Conservation (phyloP, 1,140 invertebrate species). For the Amyelois transitella region DNA sequence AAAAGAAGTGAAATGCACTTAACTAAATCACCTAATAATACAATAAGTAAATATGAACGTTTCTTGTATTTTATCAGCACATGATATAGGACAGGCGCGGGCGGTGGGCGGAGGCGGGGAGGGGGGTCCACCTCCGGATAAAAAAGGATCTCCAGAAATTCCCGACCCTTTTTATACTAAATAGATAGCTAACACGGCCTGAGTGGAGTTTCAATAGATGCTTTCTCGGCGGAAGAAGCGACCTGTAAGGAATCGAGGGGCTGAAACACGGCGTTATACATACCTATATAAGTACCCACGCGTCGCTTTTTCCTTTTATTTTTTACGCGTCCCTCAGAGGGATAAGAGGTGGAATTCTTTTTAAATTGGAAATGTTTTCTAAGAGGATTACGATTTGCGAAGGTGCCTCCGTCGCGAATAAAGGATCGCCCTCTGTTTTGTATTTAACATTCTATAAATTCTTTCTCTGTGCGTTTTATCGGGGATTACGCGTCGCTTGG, state of each 20-base stretch:
- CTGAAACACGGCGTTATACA: slow-evolving; percentile 50
- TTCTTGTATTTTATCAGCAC: slow-evolving; percentile 2
- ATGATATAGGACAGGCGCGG: slow-evolving; percentile 3
- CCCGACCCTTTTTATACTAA: slow-evolving; percentile 74
- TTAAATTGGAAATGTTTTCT: slow-evolving; percentile 74
- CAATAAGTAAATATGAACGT: slow-evolving; percentile 6
- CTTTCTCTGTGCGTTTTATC: slow-evolving; percentile 12
- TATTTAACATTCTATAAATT: slow-evolving; percentile 34
- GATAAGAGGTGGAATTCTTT: slow-evolving; percentile 71
- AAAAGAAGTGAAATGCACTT: no score
- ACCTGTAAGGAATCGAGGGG: slow-evolving; percentile 69
- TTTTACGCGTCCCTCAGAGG: slow-evolving; percentile 62
- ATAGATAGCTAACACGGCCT: slow-evolving; percentile 73
- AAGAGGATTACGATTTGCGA: slow-evolving; percentile 73
- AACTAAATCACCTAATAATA: not conserved
- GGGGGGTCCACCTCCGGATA: slow-evolving; percentile 51
- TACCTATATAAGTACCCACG: slow-evolving; percentile 38
- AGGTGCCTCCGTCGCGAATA: slow-evolving; percentile 61
- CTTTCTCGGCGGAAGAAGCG: slow-evolving; percentile 69
- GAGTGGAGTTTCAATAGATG: slow-evolving; percentile 74
- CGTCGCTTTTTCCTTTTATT: slow-evolving; percentile 70
- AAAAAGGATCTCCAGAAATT: slow-evolving; percentile 69
- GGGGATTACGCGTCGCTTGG: slow-evolving; percentile 6
- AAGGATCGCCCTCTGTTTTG: slow-evolving; percentile 42
- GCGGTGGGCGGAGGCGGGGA: slow-evolving; percentile 17